These are phyloP conservation scores for Rhinichthys osculus DNA, from an alignment of 2,797 vertebrate species.

Conservation along the genomic window DNA sequence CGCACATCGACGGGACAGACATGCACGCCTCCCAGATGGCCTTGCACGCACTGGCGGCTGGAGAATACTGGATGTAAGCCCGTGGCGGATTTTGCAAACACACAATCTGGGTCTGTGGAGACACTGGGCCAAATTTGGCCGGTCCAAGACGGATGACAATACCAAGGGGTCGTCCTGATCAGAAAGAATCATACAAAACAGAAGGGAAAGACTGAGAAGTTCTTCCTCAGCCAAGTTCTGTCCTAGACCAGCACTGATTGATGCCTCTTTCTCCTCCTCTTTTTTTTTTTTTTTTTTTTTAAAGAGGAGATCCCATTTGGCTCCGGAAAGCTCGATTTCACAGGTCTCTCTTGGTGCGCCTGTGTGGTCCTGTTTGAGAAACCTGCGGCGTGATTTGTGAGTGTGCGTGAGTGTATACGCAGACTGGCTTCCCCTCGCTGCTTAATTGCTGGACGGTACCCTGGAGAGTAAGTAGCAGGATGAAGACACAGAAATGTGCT, in stretches of 20 bases:
- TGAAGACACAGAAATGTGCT: slow-evolving; percentile 58
- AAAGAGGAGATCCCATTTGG: slow-evolving; percentile 53
- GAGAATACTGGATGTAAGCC: slow-evolving; percentile 34
- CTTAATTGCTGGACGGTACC: slow-evolving; percentile 29
- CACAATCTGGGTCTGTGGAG: slow-evolving; percentile 53
- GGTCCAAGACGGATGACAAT: slow-evolving; percentile 33
- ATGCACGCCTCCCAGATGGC: slow-evolving; percentile 37
- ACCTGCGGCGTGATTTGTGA: slow-evolving; percentile 38
- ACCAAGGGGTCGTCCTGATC: slow-evolving; percentile 26
- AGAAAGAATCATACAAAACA: slow-evolving; percentile 38
- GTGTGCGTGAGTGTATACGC: slow-evolving; percentile 37
- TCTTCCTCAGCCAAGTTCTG: slow-evolving; percentile 24
- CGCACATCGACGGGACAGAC: slow-evolving; percentile 32
- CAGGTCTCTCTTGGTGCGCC: slow-evolving; percentile 39
- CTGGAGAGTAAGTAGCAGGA: slow-evolving; percentile 54
- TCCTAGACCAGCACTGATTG: slow-evolving; percentile 18
- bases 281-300: neutral
- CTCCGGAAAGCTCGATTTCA: slow-evolving; percentile 45
- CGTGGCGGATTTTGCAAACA: slow-evolving; percentile 17
- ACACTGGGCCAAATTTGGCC: slow-evolving; percentile 45
- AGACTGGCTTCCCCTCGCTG: slow-evolving; percentile 33
- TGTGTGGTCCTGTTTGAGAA: slow-evolving; percentile 45
- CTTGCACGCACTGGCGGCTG: slow-evolving; percentile 17
- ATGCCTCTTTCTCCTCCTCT: slow-evolving; percentile 28
- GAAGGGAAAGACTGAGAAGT: neutral